Evolutionary conservation across 2,888 invertebrate species (phyloP), one percentile per base, ranked within the genome.

Genomic region (Drosophila peninsularis): DNA sequence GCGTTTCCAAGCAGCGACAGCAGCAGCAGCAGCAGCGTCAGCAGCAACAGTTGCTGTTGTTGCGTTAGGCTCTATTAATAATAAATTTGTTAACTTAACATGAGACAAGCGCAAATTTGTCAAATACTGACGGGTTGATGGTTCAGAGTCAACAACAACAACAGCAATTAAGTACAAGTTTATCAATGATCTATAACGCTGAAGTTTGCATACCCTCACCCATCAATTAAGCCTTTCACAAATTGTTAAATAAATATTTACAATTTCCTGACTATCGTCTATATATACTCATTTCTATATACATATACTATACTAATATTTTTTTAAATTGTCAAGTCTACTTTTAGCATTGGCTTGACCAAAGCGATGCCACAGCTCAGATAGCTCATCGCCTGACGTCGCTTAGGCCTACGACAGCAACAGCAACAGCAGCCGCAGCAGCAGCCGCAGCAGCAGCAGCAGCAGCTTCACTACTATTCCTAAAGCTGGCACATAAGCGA

Each of bases 11-110:
- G 39, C 68, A 52, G 21, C 58, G 11, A 11, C 75, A 52, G 24
- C 24, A 24, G 24, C 24, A 24, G 24, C 24, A 0, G 3, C 24
- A 24, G 24, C 24, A 24, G 24, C 24, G 0, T 0, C 24, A 24
- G 36, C 45, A 44, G 60, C 45, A 42, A 53, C 42, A 42, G 67
- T 44, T 44, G 63, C 44, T 56, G 67, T 62, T 50, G 42, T 30
- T 45, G 45, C 27, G 27, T 3, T 45, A 45, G 61, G 49, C 62
- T 61, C 72, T 63, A 69, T 63, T 71, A 64, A 67, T 71, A 79
- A 80, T 77, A 80, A 68, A 80, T 80, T 70, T 73, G 81, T 80
- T 67, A 77, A 65, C 58, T 80, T 80, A 44, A 63, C 55, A 30
- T 45, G 36, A 52, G 77, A 71, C 80, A 76, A 45, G 50, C 54